Evolutionary conservation across 2,888 invertebrate genomes (phyloP), one percentile per base, ranked within the genome.

Genomic region (Selenia dentaria): DNA sequence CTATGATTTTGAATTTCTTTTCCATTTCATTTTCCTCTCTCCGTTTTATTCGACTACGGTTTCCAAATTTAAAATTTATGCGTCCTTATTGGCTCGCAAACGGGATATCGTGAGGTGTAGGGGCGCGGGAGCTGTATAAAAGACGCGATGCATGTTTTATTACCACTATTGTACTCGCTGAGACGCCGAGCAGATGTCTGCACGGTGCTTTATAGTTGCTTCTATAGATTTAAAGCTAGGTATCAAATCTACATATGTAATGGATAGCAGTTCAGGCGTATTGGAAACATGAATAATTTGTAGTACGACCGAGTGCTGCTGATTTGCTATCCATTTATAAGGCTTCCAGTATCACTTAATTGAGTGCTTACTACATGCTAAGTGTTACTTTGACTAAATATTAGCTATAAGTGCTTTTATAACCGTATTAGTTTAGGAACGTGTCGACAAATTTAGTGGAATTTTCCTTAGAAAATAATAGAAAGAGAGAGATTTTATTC

Each of bases 221-320:
- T 13, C 32, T 27, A 44, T 46, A 37, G 45, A 22, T 25, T 10
- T 4, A 9, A 43, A 36, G 44, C 24, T 35, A 28, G 43, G 43
- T 83, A 78, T 79, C 70, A 80, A 80, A 79, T 79, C 69, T 63
- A 77, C 83, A 81, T 83, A 79, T 74, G 72, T 70, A 79, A 79
- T 78, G 80, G 74, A 65, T 70, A 79, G 79, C 81, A 76, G 82
- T 80, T 64, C 54, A 52, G 48, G 53, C 44, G 51, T 46, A 53
- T 54, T 36, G 42, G 40, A 35, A 38, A 34, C 45, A 51, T 57
- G 51, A 54, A 54, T 54, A 33, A 57, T 54, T 57, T 52, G 25
- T 22, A 35, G 8, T 46, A 38, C 22, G 12, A 43, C 22, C 34
- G 46, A 51, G 31, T 3, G 47, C 51, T n/a, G n/a, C n/a, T 24